Evolutionary conservation across 2,797 vertebrate genomes (phyloP).

Genomic region (Semaprochilodus insignis): DNA sequence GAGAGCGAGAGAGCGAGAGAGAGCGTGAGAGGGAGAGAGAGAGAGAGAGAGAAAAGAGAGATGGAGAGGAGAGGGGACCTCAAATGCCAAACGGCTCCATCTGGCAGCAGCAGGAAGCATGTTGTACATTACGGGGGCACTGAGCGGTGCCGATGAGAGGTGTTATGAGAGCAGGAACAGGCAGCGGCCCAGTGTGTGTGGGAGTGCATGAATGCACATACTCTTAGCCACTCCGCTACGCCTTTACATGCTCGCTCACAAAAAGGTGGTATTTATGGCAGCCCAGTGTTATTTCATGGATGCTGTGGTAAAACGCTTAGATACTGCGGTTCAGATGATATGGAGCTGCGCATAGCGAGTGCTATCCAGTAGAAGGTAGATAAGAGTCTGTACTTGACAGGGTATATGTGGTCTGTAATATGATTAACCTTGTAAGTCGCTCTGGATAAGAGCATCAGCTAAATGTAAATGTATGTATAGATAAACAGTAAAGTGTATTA

Average conservation of each 20-base stretch:
- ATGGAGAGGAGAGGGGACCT: constrained; percentile 34
- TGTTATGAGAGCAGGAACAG: constrained; percentile 55
- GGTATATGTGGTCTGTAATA: constrained; percentile 29
- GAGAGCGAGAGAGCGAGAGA: not conserved
- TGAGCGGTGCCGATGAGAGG: constrained; percentile 48
- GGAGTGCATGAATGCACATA: constrained; percentile 45
- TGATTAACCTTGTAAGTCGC: no score
- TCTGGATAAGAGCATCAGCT: no score
- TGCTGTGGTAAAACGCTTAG: constrained; percentile 40
- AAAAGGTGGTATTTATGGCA: constrained; percentile 55
- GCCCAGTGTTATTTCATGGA: constrained; percentile 45
- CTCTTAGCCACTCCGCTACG: constrained; percentile 49
- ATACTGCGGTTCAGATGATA: constrained; percentile 39
- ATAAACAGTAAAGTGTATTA: not conserved
- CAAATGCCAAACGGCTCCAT: constrained; percentile 61
- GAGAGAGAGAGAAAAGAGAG: constrained; percentile 31
- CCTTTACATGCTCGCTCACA: constrained; percentile 42
- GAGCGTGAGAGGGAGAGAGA: constrained; percentile 11
- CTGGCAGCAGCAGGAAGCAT: constrained; percentile 62
- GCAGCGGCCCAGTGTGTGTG: constrained; percentile 16
- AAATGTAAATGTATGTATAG: constrained; percentile 48
- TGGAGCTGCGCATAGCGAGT: constrained; percentile 17
- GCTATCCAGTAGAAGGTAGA: constrained; percentile 50
- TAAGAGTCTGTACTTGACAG: constrained; percentile 37
- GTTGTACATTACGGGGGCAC: constrained; percentile 59